A percentile compares a stretch with the other conserved stretches of the same genome.
Evolutionary conservation across 2,888 invertebrate genomes (phyloP).

Genomic region (Copidosoma aretas): DNA sequence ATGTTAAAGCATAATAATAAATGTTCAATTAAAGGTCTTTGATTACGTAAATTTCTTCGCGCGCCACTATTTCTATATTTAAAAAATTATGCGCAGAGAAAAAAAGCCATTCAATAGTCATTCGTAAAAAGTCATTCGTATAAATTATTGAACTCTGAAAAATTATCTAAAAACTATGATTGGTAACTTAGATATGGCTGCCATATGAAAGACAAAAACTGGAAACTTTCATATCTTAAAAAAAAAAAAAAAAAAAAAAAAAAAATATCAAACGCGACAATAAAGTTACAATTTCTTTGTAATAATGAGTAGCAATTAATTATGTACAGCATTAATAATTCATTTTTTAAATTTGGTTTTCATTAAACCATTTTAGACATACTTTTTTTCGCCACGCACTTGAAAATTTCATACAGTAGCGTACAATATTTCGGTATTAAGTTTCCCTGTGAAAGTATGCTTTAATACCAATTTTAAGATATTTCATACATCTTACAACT

Average conservation of each 20-base stretch:
- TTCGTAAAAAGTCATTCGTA: not conserved
- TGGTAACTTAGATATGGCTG: too few species aligned
- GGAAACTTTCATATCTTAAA: too few species aligned
- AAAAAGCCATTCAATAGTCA: not conserved
- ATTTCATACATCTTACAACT: slow-evolving; percentile 15
- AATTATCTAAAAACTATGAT: too few species aligned
- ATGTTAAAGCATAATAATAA: slow-evolving; percentile 8
- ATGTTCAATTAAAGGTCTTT: not conserved
- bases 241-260: too few species aligned
- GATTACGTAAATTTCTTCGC: not conserved
- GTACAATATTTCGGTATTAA: slow-evolving; percentile 17
- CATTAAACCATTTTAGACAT: not conserved
- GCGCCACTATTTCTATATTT: not conserved
- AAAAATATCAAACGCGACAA: too few species aligned
- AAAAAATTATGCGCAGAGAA: not conserved
- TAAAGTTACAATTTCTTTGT: not conserved
- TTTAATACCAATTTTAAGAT: slow-evolving; percentile 4
- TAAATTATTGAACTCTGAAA: not conserved
- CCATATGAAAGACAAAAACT: too few species aligned
- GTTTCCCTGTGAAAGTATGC: not conserved
- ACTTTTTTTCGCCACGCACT: not conserved
- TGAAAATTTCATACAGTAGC: slow-evolving; percentile 14
- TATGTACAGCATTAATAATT: not conserved
- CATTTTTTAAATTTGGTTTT: not conserved
- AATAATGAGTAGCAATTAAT: not conserved